A percentile compares a stretch with the other conserved stretches of the same genome.
Conservation (phyloP, 2,797 vertebrate species). For the Sebastes matsubarae region DNA sequence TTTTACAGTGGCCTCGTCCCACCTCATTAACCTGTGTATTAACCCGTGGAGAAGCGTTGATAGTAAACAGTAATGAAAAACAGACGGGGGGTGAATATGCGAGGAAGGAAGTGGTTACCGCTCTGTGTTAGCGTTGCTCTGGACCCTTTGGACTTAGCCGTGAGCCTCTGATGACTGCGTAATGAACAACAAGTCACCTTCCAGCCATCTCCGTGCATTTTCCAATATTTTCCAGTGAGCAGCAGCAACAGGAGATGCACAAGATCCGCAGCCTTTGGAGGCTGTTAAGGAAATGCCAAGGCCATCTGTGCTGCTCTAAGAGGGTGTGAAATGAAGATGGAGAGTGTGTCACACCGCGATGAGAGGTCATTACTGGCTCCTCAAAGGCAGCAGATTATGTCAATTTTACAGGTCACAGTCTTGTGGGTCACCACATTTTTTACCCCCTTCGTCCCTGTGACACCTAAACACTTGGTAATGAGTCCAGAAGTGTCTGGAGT, state of each 20-base stretch:
- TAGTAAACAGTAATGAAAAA: conserved; percentile 40
- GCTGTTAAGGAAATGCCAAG: conserved; percentile 75
- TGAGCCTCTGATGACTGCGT: background rate
- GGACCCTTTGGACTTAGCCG: background rate
- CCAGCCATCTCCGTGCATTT: conserved; percentile 3
- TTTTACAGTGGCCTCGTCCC: conserved; percentile 65
- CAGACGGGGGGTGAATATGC: conserved; percentile 10
- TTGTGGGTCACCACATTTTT: conserved; percentile 64
- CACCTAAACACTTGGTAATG: conserved; percentile 70
- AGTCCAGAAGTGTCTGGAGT: conserved; percentile 59
- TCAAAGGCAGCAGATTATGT: conserved; percentile 81
- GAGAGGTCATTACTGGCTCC: conserved; percentile 80
- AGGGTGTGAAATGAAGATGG: conserved; percentile 82
- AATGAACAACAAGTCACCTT: background rate
- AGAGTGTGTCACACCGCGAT: conserved; percentile 73
- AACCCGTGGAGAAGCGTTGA: conserved; percentile 60
- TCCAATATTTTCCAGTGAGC: conserved; percentile 8
- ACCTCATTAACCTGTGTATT: conserved; percentile 68
- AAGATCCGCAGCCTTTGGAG: conserved; percentile 37
- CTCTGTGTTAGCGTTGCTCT: background rate
- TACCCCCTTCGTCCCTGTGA: conserved; percentile 40
- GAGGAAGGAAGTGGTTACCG: background rate
- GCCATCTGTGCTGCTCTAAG: conserved; percentile 74
- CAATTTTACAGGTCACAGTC: conserved; percentile 80
- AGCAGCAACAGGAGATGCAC: conserved; percentile 29